Conservation (phyloP, 1,140 invertebrate genomes). For the Drosophila willistoni region DNA sequence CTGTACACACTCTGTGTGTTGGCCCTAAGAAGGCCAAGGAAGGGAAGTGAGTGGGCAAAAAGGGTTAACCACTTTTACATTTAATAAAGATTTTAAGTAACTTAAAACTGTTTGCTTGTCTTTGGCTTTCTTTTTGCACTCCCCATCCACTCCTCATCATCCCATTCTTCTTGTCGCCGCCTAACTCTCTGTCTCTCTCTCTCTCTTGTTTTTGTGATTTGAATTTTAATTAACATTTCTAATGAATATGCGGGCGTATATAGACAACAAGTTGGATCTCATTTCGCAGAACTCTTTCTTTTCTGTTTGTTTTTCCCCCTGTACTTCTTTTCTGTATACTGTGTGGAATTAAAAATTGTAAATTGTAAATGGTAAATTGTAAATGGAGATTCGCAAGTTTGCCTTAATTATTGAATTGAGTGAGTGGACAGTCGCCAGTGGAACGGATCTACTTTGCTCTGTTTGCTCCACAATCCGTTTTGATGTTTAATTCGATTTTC, state of each 20-base stretch:
- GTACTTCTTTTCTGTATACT: background rate
- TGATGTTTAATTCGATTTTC: conserved; percentile 9
- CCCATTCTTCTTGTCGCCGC: background rate
- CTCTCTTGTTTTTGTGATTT: conserved; percentile 60
- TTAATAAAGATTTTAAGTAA: conserved; percentile 81
- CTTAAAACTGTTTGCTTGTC: conserved; percentile 78
- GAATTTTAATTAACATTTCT: conserved; percentile 80
- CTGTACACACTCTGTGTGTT: background rate
- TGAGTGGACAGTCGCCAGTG: background rate
- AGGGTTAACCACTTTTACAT: conserved; percentile 77
- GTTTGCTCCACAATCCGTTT: background rate
- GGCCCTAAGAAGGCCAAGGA: background rate
- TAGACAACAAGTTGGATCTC: conserved; percentile 15
- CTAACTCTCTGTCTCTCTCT: background rate
- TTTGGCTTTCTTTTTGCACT: conserved; percentile 30
- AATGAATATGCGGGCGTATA: conserved; percentile 58
- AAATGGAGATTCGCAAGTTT: conserved; percentile 16
- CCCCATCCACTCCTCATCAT: conserved; percentile 9
- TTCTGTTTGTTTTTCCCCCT: conserved; percentile 18
- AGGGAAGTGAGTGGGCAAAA: conserved; percentile 38
- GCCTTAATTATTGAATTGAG: conserved; percentile 29
- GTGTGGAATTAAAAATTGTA: conserved; percentile 13
- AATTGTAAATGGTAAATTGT: conserved; percentile 23
- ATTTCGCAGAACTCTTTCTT: conserved; percentile 18
- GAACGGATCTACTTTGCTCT: background rate